phyloP scores from a whole-genome alignment of 2,113 vertebrate species.

The Otus sunia region DNA sequence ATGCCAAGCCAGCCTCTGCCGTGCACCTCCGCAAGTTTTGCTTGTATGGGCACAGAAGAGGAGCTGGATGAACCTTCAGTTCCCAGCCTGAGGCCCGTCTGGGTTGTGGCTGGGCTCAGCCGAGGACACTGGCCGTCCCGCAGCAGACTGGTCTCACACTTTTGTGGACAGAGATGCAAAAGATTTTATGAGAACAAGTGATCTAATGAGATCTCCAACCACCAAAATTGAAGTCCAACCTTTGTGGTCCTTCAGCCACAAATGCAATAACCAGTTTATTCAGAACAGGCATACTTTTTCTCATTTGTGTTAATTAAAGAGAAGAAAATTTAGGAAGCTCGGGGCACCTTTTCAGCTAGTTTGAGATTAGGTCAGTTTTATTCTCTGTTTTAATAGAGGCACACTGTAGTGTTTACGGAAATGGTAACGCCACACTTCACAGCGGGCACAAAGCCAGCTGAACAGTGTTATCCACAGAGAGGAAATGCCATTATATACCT shows the following conservation, averaged over 20 bases:
- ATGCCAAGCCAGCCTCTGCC: neutral
- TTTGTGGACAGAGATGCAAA: too few relatives aligned
- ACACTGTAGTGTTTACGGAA: neutral
- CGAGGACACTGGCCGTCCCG: accelerated
- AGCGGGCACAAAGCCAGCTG: neutral
- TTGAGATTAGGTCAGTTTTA: neutral
- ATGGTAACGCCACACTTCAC: neutral
- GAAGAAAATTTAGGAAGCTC: neutral
- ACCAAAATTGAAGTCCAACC: neutral
- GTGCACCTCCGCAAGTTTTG: neutral
- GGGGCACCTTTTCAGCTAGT: neutral
- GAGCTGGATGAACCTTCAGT: neutral
- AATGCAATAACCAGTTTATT: neutral
- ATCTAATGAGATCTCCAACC: neutral
- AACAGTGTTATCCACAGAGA: neutral
- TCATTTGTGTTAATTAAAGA: neutral
- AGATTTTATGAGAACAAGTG: neutral
- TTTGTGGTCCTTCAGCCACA: neutral
- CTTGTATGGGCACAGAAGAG: neutral
- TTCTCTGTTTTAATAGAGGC: neutral
- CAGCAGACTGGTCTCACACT: neutral
- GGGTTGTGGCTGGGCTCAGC: neutral
- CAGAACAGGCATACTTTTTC: neutral
- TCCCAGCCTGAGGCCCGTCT: neutral
- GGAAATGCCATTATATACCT: neutral